Percentiles rank a stretch among this genome's conserved stretches.
phyloP scores from a whole-genome alignment of 2,797 vertebrate genomes.

The Chiroxiphia lanceolata region DNA sequence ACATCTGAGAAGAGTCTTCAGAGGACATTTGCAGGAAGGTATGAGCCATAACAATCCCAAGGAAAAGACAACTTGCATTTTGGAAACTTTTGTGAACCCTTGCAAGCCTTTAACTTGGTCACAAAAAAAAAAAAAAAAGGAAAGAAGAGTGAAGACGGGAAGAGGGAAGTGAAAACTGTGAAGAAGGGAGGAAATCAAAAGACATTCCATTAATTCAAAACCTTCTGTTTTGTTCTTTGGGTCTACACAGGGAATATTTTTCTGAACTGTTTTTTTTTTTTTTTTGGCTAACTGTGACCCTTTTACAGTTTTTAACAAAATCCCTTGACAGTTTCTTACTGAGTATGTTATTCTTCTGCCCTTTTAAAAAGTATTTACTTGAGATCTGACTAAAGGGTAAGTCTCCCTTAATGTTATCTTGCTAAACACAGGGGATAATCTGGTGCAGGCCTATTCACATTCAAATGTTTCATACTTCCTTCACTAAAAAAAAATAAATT shows the following conservation, averaged over 20 bases:
- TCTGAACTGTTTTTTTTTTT: background rate
- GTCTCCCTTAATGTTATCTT: background rate
- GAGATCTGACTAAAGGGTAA: background rate
- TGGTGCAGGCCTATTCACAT: background rate
- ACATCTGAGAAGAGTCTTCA: background rate
- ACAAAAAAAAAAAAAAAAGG: background rate
- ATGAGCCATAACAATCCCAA: slow-evolving; percentile 11
- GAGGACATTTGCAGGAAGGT: background rate
- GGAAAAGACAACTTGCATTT: slow-evolving; percentile 41
- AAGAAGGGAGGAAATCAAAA: background rate
- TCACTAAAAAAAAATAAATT: background rate
- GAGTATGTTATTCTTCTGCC: background rate
- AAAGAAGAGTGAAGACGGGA: background rate
- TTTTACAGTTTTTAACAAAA: background rate
- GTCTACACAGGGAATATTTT: background rate
- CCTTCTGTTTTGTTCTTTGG: background rate
- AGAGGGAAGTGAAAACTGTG: background rate
- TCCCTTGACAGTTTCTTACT: background rate
- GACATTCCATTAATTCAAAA: background rate
- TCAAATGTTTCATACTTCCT: background rate
- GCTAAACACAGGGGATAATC: background rate
- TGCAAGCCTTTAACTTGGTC: slow-evolving; percentile 6
- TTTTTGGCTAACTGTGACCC: background rate
- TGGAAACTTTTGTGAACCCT: slow-evolving; percentile 38
- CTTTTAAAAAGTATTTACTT: slow-evolving; percentile 8